phyloP scores from a whole-genome alignment of 1,140 invertebrate genomes.

The Drosophila rhopaloa region DNA sequence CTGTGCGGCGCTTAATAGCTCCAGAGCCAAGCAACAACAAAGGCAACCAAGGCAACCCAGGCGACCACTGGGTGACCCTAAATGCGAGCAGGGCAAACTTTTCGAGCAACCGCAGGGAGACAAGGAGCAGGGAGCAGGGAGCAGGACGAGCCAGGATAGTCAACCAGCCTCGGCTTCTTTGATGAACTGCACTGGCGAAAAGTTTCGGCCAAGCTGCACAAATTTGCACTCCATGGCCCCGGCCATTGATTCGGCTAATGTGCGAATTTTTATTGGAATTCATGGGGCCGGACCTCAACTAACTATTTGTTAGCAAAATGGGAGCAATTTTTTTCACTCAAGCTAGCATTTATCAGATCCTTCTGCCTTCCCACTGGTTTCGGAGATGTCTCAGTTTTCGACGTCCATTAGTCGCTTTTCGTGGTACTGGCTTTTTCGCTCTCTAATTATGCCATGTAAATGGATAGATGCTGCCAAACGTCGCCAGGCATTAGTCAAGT shows the following conservation, averaged over 20 bases:
- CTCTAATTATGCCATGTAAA: slow-evolving; percentile 75
- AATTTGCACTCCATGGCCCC: slow-evolving; percentile 62
- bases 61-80: slow-evolving; percentile 65
- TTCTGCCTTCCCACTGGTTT: not conserved
- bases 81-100: slow-evolving; percentile 60
- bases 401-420: slow-evolving; percentile 58
- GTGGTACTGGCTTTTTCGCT: slow-evolving; percentile 48
- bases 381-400: slow-evolving; percentile 55
- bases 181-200: slow-evolving; percentile 72
- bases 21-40: slow-evolving; percentile 37
- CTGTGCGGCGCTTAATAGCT: slow-evolving; percentile 56
- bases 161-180: slow-evolving; percentile 42
- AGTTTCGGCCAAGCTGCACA: slow-evolving; percentile 65
- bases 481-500: slow-evolving; percentile 62
- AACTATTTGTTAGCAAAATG: slow-evolving; percentile 29
- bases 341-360: slow-evolving; percentile 49
- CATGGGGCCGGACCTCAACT: slow-evolving; percentile 36
- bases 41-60: slow-evolving; percentile 23
- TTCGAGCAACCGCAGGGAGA: slow-evolving; percentile 41
- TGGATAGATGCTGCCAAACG: slow-evolving; percentile 47
- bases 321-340: slow-evolving; percentile 26
- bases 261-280: slow-evolving; percentile 79
- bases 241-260: slow-evolving; percentile 51
- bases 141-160: slow-evolving; percentile 54
- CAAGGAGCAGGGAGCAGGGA: not conserved